A percentile compares a stretch with the other conserved stretches of the same genome.
phyloP scores from a whole-genome alignment of 1,140 invertebrate species.

The Bombus sibiricus region DNA sequence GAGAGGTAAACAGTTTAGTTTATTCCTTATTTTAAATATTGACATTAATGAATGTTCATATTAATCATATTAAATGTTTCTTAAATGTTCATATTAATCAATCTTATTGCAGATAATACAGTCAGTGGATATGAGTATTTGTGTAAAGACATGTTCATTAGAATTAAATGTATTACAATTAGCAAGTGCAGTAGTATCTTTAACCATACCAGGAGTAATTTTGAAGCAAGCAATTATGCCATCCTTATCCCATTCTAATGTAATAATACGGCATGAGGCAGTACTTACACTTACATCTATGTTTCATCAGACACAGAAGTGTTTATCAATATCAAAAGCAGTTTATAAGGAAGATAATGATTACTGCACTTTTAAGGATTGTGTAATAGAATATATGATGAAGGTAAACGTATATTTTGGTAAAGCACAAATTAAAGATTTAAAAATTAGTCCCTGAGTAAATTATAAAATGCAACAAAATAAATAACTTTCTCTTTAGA shows the following conservation, averaged over 20 bases:
- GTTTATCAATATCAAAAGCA: constrained; percentile 57
- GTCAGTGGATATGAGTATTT: constrained; percentile 66
- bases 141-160: constrained; percentile 60
- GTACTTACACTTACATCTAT: constrained; percentile 72
- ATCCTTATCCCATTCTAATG: constrained; percentile 67
- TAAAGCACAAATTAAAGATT: not conserved
- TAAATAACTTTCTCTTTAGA: constrained; percentile 67
- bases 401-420: constrained; percentile 63
- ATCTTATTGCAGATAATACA: constrained; percentile 69
- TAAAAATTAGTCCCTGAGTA: not conserved
- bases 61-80: not conserved
- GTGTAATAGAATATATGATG: constrained; percentile 63
- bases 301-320: constrained; percentile 67
- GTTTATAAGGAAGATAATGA: constrained; percentile 47
- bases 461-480: not conserved
- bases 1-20: constrained; percentile 76
- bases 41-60: not conserved
- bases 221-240: constrained; percentile 71
- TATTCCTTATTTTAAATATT: not conserved
- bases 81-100: not conserved
- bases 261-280: constrained; percentile 71
- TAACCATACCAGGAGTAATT: constrained; percentile 69
- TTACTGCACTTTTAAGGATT: constrained; percentile 54
- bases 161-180: constrained; percentile 71
- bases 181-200: constrained; percentile 66